phyloP scores from a whole-genome alignment of 1,140 invertebrate species.

The Coptotermes formosanus region DNA sequence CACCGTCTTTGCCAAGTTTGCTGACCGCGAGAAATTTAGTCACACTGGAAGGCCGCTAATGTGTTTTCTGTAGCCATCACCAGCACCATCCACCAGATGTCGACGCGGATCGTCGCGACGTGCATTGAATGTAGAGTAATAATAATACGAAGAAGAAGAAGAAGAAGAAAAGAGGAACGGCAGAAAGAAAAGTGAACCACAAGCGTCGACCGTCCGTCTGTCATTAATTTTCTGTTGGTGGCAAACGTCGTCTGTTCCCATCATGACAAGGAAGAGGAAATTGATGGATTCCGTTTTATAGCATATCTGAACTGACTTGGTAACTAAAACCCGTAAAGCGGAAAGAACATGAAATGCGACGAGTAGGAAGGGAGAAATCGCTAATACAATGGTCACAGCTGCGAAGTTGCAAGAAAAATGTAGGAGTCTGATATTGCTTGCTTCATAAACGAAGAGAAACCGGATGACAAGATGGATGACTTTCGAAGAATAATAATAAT shows the following conservation, averaged over 20 bases:
- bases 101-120: conserved; percentile 7
- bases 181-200: background rate
- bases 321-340: background rate
- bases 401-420: background rate
- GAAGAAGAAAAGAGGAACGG: background rate
- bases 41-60: background rate
- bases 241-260: background rate
- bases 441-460: too few relatives aligned
- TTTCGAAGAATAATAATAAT: too few relatives aligned
- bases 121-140: conserved; percentile 11
- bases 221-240: conserved; percentile 13
- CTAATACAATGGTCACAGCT: background rate
- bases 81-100: background rate
- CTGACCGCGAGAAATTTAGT: background rate
- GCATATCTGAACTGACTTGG: conserved; percentile 10
- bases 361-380: background rate
- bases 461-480: too few relatives aligned
- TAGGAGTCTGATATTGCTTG: too few relatives aligned
- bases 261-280: background rate
- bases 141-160: background rate
- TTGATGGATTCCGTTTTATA: conserved; percentile 15
- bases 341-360: background rate
- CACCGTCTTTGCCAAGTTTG: background rate
- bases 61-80: background rate
- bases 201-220: background rate